Conservation (phyloP, 2,888 invertebrate species). For the Habrosyne pyritoides region DNA sequence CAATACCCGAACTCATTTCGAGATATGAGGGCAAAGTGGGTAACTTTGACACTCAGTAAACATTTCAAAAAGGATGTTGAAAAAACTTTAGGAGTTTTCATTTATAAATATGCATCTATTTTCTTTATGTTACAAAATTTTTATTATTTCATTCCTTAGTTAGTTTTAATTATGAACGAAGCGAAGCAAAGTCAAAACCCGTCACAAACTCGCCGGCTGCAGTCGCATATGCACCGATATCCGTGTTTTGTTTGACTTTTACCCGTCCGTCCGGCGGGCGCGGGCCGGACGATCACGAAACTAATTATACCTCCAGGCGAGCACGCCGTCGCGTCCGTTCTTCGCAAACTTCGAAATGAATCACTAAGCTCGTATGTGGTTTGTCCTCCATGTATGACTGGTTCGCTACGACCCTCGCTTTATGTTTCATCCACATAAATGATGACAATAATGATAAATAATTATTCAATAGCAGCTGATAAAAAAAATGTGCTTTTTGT, state of each 20-base stretch:
- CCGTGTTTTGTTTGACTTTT: constrained; percentile 71
- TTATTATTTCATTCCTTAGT: neutral
- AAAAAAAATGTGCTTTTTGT: constrained; percentile 40
- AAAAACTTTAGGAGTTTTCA: too few species aligned
- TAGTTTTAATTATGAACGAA: neutral
- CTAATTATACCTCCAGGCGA: constrained; percentile 76
- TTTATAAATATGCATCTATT: too few species aligned
- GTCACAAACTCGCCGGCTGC: constrained; percentile 14
- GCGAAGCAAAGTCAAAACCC: constrained; percentile 8
- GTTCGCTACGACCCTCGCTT: neutral
- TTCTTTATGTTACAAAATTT: neutral
- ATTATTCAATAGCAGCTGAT: neutral
- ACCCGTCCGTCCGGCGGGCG: constrained; percentile 38
- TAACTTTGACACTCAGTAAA: neutral
- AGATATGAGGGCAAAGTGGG: constrained; percentile 12
- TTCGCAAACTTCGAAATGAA: constrained; percentile 64
- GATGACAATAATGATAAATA: neutral
- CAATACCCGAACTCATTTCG: constrained; percentile 23
- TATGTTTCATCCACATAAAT: neutral
- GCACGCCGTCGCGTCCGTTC: constrained; percentile 50
- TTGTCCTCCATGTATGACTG: constrained; percentile 16
- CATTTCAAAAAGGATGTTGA: too few species aligned
- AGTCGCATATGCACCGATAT: constrained; percentile 47
- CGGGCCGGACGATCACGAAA: constrained; percentile 55
- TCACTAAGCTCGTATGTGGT: constrained; percentile 47